Evolutionary conservation across 2,888 invertebrate species (phyloP).

Genomic region (Isoperla grammatica): DNA sequence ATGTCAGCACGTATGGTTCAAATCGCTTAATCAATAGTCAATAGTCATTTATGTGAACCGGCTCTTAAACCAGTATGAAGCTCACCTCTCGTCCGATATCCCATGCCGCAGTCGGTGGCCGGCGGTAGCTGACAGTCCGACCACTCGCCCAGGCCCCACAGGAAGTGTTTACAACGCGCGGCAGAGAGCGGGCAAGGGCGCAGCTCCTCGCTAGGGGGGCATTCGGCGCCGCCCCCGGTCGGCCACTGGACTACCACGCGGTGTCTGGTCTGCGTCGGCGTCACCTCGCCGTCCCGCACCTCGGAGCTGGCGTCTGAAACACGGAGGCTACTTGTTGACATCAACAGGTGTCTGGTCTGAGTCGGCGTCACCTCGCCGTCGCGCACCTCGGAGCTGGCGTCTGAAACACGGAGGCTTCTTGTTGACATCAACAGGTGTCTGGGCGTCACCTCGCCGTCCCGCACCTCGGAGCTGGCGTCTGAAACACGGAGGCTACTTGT

Average conservation of each 20-base stretch:
- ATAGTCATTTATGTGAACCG: too few relatives aligned
- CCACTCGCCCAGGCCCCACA: constrained; percentile 52
- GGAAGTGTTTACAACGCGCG: constrained; percentile 43
- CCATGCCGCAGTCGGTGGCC: constrained; percentile 47
- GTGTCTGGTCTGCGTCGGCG: constrained; percentile 48
- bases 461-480: too few relatives aligned
- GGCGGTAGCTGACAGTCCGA: constrained; percentile 49
- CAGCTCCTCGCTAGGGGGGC: constrained; percentile 46
- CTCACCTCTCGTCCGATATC: constrained; percentile 48
- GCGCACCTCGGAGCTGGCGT: too few relatives aligned
- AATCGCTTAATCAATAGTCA: too few relatives aligned
- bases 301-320: constrained; percentile 29
- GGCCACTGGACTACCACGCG: constrained; percentile 51
- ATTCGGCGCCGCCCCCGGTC: constrained; percentile 43
- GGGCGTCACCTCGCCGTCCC: too few relatives aligned
- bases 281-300: constrained; percentile 40
- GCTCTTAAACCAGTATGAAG: too few relatives aligned
- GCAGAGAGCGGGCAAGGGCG: constrained; percentile 48
- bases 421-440: too few relatives aligned
- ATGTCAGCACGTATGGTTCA: too few relatives aligned
- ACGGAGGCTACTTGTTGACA: neutral
- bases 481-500: too few relatives aligned
- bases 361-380: too few relatives aligned
- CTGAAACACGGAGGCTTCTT: too few relatives aligned
- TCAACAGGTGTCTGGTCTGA: too few relatives aligned